A percentile compares a stretch with the other conserved stretches of the same genome.
Evolutionary conservation across 1,140 invertebrate genomes (phyloP).

Genomic region (Drosophila lowei): DNA sequence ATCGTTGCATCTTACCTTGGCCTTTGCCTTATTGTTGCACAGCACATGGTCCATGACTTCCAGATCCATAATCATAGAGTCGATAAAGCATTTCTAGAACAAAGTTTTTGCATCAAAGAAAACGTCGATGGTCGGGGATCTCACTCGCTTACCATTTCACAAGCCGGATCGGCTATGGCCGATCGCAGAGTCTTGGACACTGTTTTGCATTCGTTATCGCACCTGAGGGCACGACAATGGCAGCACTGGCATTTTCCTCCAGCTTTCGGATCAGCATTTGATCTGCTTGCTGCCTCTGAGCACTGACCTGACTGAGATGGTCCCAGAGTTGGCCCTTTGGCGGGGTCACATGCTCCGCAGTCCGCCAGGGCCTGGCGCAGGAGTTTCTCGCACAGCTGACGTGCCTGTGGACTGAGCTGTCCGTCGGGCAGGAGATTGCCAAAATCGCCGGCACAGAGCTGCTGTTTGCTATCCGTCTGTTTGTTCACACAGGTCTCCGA

Average conservation of each 20-base stretch:
- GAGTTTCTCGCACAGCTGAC: slow-evolving; percentile 28
- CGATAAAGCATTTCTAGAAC: slow-evolving; percentile 74
- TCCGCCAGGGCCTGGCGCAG: slow-evolving; percentile 34
- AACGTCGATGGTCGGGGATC: background rate
- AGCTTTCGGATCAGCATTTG: too few relatives aligned
- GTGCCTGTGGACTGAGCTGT: slow-evolving; percentile 16
- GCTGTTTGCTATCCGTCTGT: too few relatives aligned
- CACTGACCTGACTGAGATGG: background rate
- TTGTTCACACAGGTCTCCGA: too few relatives aligned
- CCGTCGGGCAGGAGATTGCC: slow-evolving; percentile 5
- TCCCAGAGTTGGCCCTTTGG: too few relatives aligned
- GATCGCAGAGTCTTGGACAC: slow-evolving; percentile 56
- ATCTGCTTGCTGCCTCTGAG: background rate
- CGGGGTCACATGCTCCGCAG: background rate
- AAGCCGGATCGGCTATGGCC: slow-evolving; percentile 46
- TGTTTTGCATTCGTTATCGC: slow-evolving; percentile 60
- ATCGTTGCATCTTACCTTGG: slow-evolving; percentile 45
- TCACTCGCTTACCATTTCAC: slow-evolving; percentile 53
- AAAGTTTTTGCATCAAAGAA: background rate
- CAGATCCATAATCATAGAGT: slow-evolving; percentile 73
- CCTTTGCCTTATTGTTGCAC: slow-evolving; percentile 46
- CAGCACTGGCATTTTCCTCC: slow-evolving; percentile 49
- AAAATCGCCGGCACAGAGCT: too few relatives aligned
- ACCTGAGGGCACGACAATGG: slow-evolving; percentile 63
- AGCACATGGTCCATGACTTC: slow-evolving; percentile 74